Conservation (phyloP, 2,113 vertebrate species). For the Coryphaenoides rupestris region DNA sequence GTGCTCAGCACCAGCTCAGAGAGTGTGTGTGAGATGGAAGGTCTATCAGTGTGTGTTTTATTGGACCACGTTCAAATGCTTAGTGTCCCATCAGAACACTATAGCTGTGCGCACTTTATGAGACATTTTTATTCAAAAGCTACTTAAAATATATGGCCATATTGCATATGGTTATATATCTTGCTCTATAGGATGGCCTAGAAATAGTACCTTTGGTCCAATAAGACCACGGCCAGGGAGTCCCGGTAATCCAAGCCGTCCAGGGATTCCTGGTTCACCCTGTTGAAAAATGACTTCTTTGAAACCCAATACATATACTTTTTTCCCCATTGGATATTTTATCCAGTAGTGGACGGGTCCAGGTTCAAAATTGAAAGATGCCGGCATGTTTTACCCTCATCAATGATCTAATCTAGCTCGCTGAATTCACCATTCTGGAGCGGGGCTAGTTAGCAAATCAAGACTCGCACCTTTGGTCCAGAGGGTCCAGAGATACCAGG, state of each 20-base stretch:
- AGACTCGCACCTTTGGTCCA: conserved; percentile 77
- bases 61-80: no score
- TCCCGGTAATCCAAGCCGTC: conserved; percentile 78
- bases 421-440: neutral
- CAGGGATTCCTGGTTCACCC: conserved; percentile 83
- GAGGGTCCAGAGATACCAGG: conserved; percentile 78
- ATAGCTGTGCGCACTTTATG: no score
- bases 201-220: no score
- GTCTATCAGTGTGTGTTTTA: no score
- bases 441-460: neutral
- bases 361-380: no score
- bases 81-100: no score
- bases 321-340: neutral
- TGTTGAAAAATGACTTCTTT: conserved; percentile 38
- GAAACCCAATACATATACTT: conserved; percentile 1
- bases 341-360: neutral
- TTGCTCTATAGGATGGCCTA: no score
- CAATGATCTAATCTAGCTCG: neutral
- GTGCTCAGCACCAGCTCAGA: no score
- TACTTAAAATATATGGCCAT: no score
- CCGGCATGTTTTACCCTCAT: neutral
- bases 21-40: no score
- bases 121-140: no score
- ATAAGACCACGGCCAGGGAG: conserved; percentile 76
- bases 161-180: no score